phyloP scores from a whole-genome alignment of 1,140 invertebrate species.

The Listronotus oregonensis region DNA sequence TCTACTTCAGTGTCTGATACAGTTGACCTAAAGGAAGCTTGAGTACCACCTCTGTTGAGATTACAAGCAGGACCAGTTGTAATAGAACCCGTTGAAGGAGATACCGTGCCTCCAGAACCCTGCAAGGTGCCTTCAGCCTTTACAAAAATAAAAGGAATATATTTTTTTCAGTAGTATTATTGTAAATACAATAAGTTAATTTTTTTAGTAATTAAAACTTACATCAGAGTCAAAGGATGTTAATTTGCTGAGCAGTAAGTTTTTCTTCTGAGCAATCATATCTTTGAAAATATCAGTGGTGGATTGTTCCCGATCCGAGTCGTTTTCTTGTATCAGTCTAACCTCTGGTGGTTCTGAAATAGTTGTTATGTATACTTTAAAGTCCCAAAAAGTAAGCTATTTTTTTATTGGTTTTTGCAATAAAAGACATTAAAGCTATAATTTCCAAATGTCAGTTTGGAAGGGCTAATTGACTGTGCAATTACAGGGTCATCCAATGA shows the following conservation, averaged over 20 bases:
- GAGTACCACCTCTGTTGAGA: constrained; percentile 61
- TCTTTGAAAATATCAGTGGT: constrained; percentile 86
- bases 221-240: constrained; percentile 90
- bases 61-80: constrained; percentile 76
- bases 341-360: constrained; percentile 58
- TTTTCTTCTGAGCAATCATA: constrained; percentile 85
- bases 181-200: constrained; percentile 1
- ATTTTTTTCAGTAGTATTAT: too few species aligned
- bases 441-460: too few species aligned
- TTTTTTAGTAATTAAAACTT: constrained; percentile 51
- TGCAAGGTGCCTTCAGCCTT: constrained; percentile 64
- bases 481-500: too few species aligned
- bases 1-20: constrained; percentile 93
- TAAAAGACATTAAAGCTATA: too few species aligned
- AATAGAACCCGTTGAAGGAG: constrained; percentile 74
- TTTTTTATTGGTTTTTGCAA: too few species aligned
- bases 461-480: too few species aligned
- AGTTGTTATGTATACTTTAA: too few species aligned
- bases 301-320: constrained; percentile 64
- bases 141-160: neutral
- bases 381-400: too few species aligned
- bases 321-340: constrained; percentile 52
- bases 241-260: constrained; percentile 82
- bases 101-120: constrained; percentile 62
- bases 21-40: constrained; percentile 78